Conservation (phyloP, 2,797 vertebrate genomes). For the Setipinna tenuifilis region DNA sequence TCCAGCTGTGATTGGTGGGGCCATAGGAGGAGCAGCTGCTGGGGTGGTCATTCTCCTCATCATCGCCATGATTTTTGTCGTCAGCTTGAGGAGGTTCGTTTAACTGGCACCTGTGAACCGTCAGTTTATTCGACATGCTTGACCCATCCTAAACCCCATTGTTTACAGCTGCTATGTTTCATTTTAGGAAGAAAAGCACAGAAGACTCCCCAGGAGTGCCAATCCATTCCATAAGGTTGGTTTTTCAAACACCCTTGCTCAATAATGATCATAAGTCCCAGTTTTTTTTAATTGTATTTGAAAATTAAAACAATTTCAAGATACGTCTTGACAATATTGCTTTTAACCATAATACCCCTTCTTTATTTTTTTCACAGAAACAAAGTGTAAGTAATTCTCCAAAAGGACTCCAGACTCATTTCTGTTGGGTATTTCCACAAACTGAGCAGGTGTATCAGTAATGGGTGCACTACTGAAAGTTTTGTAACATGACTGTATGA, state of each 20-base stretch:
- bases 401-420: not conserved
- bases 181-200: conserved; percentile 54
- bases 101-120: not conserved
- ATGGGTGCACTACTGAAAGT: no score
- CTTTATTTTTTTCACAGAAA: conserved; percentile 59
- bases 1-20: conserved; percentile 36
- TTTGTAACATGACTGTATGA: not conserved
- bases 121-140: not conserved
- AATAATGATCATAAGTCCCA: not conserved
- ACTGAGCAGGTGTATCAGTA: not conserved
- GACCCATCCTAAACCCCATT: not conserved
- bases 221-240: conserved; percentile 70
- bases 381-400: conserved; percentile 73
- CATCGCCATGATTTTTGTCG: not conserved
- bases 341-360: conserved; percentile 14
- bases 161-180: not conserved
- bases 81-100: conserved; percentile 27
- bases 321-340: not conserved
- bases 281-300: not conserved
- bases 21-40: conserved; percentile 57
- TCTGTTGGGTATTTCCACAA: not conserved
- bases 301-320: not conserved
- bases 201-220: conserved; percentile 69
- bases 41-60: conserved; percentile 58
- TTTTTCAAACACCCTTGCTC: not conserved